Conservation (phyloP, 2,797 vertebrate species). For the Ispidina picta region DNA sequence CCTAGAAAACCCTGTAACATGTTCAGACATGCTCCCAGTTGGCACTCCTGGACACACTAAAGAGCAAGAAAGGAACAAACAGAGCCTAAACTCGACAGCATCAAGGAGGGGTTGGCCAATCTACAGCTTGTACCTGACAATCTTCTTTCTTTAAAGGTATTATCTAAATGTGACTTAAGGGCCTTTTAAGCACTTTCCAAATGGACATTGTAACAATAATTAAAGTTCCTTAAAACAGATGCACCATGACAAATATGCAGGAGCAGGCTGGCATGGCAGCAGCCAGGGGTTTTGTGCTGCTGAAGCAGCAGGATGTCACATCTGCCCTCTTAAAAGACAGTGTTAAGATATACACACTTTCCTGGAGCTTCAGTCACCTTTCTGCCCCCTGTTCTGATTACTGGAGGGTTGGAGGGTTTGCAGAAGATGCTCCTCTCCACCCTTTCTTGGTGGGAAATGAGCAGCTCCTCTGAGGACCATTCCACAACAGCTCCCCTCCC, state of each 20-base stretch:
- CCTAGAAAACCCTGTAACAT: background rate
- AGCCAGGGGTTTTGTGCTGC: too few relatives aligned
- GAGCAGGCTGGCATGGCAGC: background rate
- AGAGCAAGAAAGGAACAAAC: background rate
- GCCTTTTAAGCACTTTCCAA: background rate
- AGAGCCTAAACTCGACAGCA: background rate
- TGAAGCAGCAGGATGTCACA: background rate
- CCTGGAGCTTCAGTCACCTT: background rate
- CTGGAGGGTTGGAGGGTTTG: background rate
- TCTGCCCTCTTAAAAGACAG: background rate
- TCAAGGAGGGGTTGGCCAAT: background rate
- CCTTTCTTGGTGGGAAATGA: background rate
- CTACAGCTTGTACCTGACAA: background rate
- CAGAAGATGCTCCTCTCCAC: background rate
- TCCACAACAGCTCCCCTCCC: background rate
- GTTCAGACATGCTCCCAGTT: background rate
- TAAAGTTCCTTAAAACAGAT: background rate
- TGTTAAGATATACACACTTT: accelerated
- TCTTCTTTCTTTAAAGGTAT: background rate
- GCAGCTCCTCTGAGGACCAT: background rate
- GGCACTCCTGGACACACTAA: background rate
- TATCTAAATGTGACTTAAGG: background rate
- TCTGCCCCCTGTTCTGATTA: background rate
- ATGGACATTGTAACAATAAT: background rate
- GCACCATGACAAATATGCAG: background rate